Percentiles rank a stretch among this genome's conserved stretches.
Conservation (phyloP, 64 coral and sea anemone species). For the Stichodactyla helianthus region DNA sequence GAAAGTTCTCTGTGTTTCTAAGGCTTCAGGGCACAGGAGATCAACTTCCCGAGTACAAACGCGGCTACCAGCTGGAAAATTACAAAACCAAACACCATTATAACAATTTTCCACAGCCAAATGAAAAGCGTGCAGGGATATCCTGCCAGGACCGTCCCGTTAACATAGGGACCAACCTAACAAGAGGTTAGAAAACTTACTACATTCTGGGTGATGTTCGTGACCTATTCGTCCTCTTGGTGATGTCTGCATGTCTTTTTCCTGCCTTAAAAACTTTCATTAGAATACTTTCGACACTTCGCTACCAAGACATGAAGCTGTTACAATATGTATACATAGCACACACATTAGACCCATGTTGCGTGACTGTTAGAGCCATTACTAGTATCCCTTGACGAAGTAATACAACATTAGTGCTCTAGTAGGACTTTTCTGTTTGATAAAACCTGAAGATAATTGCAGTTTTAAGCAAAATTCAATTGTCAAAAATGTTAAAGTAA, state of each 20-base stretch:
- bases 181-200: not conserved
- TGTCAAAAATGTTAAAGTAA: not conserved
- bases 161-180: not conserved
- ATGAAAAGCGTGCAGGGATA: not conserved
- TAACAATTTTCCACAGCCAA: not conserved
- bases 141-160: not conserved
- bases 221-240: not conserved
- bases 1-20: not conserved
- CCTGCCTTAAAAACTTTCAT: not conserved
- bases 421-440: not conserved
- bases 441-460: not conserved
- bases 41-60: not conserved
- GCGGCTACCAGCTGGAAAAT: not conserved
- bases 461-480: not conserved
- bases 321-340: not conserved
- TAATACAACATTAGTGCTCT: not conserved
- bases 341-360: not conserved
- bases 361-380: not conserved
- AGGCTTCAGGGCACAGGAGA: not conserved
- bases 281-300: not conserved
- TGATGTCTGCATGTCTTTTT: conserved; percentile 15
- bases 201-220: conserved; percentile 5
- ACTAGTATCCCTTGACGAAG: not conserved
- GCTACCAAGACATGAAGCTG: not conserved
- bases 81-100: not conserved